phyloP scores from a whole-genome alignment of 30 jellyfish, hydroid and myxozoan genomes.

The Aurelia sp. region DNA sequence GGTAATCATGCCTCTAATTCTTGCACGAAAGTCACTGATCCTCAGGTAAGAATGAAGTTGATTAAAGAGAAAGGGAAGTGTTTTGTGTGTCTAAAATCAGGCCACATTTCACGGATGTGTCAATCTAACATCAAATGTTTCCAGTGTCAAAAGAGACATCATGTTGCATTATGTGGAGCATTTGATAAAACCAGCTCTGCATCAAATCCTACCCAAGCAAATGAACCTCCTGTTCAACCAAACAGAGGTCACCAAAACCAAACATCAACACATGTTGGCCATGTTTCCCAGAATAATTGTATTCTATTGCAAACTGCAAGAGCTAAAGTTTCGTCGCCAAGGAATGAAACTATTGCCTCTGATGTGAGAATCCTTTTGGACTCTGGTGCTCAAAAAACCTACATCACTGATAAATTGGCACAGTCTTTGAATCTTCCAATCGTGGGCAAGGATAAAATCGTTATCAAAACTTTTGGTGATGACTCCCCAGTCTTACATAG shows the following conservation, averaged over 20 bases:
- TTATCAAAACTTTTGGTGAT: conserved; percentile 34
- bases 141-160: background rate
- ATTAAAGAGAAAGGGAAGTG: conserved; percentile 17
- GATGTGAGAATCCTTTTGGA: conserved; percentile 5
- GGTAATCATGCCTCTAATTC: background rate
- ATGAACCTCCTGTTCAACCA: background rate
- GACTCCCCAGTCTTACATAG: conserved; percentile 8
- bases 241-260: background rate
- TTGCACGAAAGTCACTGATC: background rate
- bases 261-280: background rate
- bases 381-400: conserved; percentile 8
- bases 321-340: background rate
- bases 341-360: background rate
- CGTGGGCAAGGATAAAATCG: conserved; percentile 12
- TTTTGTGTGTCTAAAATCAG: conserved; percentile 11
- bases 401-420: background rate
- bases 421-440: conserved; percentile 4
- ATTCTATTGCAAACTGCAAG: conserved; percentile 20
- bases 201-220: background rate
- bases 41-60: conserved; percentile 2
- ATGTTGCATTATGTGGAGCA: background rate
- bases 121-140: background rate
- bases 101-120: conserved; percentile 1
- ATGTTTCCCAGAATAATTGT: background rate
- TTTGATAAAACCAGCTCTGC: too few relatives aligned